Percentiles rank a stretch among this genome's conserved stretches.
These are phyloP conservation scores for Calcarius ornatus DNA, from an alignment of 2,113 vertebrate genomes.

Conservation along the genomic window DNA sequence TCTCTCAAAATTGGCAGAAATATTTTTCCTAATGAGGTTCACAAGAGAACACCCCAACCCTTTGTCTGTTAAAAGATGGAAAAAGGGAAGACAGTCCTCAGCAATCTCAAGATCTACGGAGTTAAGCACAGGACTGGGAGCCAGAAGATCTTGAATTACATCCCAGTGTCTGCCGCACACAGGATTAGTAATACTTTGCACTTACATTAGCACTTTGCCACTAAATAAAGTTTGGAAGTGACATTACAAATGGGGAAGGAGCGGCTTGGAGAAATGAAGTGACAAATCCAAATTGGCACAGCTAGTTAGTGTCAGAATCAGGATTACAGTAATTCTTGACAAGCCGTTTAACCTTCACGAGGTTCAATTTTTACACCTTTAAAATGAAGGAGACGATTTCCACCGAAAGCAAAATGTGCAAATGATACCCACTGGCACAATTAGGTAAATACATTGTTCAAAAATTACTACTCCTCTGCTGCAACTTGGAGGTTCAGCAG, in stretches of 20 bases:
- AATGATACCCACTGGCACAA: slow-evolving; percentile 27
- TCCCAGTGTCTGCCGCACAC: slow-evolving; percentile 62
- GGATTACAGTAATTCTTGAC: slow-evolving; percentile 67
- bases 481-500: neutral
- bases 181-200: slow-evolving; percentile 70
- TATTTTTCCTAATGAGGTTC: neutral
- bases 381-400: slow-evolving; percentile 29
- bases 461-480: neutral
- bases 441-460: slow-evolving; percentile 52
- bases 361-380: slow-evolving; percentile 60
- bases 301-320: slow-evolving; percentile 63
- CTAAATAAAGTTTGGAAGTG: slow-evolving; percentile 69
- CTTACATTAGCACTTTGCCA: slow-evolving; percentile 68
- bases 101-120: slow-evolving; percentile 1
- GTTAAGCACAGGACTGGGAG: slow-evolving; percentile 45
- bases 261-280: slow-evolving; percentile 61
- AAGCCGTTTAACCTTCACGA: slow-evolving; percentile 52
- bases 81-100: neutral
- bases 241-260: slow-evolving; percentile 56
- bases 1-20: neutral
- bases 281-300: slow-evolving; percentile 67
- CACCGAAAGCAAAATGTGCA: slow-evolving; percentile 25
- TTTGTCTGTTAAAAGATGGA: slow-evolving; percentile 10
- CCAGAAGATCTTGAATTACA: slow-evolving; percentile 66
- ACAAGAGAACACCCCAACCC: neutral